Percentiles rank a stretch among this genome's conserved stretches.
phyloP scores from a whole-genome alignment of 2,113 vertebrate species.

The Chaenogobius annularis region DNA sequence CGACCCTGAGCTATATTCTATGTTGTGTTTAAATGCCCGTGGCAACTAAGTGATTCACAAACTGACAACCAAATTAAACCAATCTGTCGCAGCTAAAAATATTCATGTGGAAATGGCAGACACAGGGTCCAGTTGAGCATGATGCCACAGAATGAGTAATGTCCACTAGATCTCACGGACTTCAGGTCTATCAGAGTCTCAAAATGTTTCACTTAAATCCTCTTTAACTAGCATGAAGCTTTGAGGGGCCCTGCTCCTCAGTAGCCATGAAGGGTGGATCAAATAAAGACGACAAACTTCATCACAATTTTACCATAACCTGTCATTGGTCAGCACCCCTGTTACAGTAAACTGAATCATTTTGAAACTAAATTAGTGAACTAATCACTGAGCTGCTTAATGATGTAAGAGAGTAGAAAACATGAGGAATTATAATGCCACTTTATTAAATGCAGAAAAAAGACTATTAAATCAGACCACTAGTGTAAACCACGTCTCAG shows the following conservation, averaged over 20 bases:
- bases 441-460: neutral
- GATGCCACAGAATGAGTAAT: constrained; percentile 23
- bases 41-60: constrained; percentile 19
- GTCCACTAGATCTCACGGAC: constrained; percentile 13
- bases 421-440: neutral
- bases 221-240: neutral
- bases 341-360: neutral
- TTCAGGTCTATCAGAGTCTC: constrained; percentile 3
- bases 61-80: constrained; percentile 27
- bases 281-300: neutral
- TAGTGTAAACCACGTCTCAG: neutral
- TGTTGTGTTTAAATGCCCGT: constrained; percentile 13
- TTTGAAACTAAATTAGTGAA: neutral
- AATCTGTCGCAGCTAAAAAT: constrained; percentile 38
- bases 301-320: neutral
- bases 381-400: neutral
- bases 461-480: neutral
- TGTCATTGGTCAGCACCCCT: neutral
- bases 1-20: constrained; percentile 1
- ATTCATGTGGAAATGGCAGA: constrained; percentile 27
- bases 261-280: neutral
- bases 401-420: neutral
- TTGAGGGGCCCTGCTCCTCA: neutral
- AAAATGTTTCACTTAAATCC: neutral
- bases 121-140: constrained; percentile 19